Conservation (phyloP, 2,888 invertebrate genomes). For the Empis livida region DNA sequence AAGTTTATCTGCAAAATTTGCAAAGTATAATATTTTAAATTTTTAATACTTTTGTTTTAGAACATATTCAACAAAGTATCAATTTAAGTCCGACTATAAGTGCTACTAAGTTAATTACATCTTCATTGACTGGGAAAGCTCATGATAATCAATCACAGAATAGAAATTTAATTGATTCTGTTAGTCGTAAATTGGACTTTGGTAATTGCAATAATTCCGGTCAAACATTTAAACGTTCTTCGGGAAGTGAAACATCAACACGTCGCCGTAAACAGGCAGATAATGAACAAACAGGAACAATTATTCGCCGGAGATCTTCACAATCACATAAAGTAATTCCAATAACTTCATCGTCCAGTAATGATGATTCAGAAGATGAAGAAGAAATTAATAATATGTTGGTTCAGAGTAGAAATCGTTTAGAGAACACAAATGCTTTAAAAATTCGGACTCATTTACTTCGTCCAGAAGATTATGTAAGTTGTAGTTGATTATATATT, state of each 20-base stretch:
- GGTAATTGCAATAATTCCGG: constrained; percentile 13
- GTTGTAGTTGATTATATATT: too few relatives aligned
- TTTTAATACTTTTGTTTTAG: too few relatives aligned
- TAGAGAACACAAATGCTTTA: constrained; percentile 33
- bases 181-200: constrained; percentile 31
- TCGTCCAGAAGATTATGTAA: constrained; percentile 37
- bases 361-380: constrained; percentile 30
- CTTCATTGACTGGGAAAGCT: constrained; percentile 28
- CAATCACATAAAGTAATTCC: constrained; percentile 31
- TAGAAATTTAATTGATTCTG: constrained; percentile 15
- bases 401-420: constrained; percentile 29
- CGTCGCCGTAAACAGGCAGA: constrained; percentile 26
- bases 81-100: constrained; percentile 16
- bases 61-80: too few relatives aligned
- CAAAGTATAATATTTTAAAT: too few relatives aligned
- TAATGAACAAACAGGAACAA: constrained; percentile 17
- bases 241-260: constrained; percentile 32
- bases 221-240: constrained; percentile 19
- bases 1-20: not conserved
- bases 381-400: constrained; percentile 34
- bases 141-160: constrained; percentile 11
- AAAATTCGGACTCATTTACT: constrained; percentile 35
- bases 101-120: constrained; percentile 26
- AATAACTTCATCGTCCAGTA: constrained; percentile 31
- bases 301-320: constrained; percentile 33